phyloP scores from a whole-genome alignment of 2,888 invertebrate genomes.

The Shargacucullia verbasci region DNA sequence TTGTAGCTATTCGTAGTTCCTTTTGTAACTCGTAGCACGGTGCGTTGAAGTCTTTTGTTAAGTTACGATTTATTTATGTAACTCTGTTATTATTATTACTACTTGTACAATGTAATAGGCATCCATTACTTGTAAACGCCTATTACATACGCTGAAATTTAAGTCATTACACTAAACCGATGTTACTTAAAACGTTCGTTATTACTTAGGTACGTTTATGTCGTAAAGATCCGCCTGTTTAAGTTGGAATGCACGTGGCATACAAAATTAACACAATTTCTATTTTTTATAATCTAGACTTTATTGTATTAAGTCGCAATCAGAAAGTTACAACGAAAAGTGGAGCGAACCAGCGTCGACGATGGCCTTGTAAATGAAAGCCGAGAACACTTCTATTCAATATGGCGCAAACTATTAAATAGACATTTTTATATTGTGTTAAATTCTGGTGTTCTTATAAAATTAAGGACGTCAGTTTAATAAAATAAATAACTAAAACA shows the following conservation, averaged over 20 bases:
- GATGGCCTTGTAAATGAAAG: constrained; percentile 71
- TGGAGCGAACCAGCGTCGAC: constrained; percentile 67
- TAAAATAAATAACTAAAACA: not conserved
- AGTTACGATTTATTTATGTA: constrained; percentile 36
- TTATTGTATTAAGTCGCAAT: constrained; percentile 55
- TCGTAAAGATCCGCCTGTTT: constrained; percentile 23
- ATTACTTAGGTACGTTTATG: constrained; percentile 40
- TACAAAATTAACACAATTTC: constrained; percentile 24
- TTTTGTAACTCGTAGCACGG: constrained; percentile 42
- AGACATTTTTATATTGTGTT: too few relatives aligned
- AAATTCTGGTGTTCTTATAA: too few relatives aligned
- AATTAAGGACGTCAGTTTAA: too few relatives aligned
- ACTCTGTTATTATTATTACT: constrained; percentile 21
- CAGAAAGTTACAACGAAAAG: constrained; percentile 73
- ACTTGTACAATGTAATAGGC: constrained; percentile 30
- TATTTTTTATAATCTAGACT: constrained; percentile 36
- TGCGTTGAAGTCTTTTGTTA: constrained; percentile 81
- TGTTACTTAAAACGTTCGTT: constrained; percentile 51
- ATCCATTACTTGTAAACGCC: constrained; percentile 31
- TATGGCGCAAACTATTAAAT: constrained; percentile 40
- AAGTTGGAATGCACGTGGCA: constrained; percentile 17
- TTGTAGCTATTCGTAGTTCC: constrained; percentile 23
- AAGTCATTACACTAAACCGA: constrained; percentile 42
- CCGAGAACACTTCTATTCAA: constrained; percentile 64
- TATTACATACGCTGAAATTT: constrained; percentile 40